A percentile compares a stretch with the other conserved stretches of the same genome.
Conservation (phyloP, 2,888 invertebrate genomes). For the Chromoteleia sp. region DNA sequence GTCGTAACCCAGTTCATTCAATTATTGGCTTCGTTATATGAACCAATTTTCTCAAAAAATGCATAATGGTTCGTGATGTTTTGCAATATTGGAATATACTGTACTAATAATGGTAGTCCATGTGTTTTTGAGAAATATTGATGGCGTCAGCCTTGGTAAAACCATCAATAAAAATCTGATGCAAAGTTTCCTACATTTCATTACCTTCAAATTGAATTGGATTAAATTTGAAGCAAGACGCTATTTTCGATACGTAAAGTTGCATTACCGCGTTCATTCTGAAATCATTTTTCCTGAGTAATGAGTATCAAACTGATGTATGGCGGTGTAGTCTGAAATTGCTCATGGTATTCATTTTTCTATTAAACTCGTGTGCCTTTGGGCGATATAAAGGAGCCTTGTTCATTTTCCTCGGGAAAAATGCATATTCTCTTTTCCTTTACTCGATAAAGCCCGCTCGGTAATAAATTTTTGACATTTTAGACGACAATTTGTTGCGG, state of each 20-base stretch:
- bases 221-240: constrained; percentile 35
- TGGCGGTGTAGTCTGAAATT: constrained; percentile 30
- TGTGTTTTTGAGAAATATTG: too few species aligned
- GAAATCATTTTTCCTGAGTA: constrained; percentile 41
- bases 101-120: too few species aligned
- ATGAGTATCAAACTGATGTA: constrained; percentile 49
- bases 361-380: constrained; percentile 36
- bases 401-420: constrained; percentile 34
- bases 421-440: constrained; percentile 39
- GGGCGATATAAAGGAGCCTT: constrained; percentile 17
- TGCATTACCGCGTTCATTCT: constrained; percentile 29
- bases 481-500: constrained; percentile 15
- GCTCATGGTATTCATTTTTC: constrained; percentile 47
- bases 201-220: constrained; percentile 16
- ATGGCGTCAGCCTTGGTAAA: too few species aligned
- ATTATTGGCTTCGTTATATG: too few species aligned
- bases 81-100: too few species aligned
- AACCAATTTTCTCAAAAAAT: too few species aligned
- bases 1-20: too few species aligned
- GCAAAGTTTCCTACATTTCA: constrained; percentile 24
- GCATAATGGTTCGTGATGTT: too few species aligned
- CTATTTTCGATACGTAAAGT: constrained; percentile 33
- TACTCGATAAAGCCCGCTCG: constrained; percentile 22
- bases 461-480: constrained; percentile 41
- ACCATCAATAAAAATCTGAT: constrained; percentile 35